These are phyloP conservation scores for Colletes latitarsis DNA, from an alignment of 1,140 invertebrate species.

Conservation along the genomic window DNA sequence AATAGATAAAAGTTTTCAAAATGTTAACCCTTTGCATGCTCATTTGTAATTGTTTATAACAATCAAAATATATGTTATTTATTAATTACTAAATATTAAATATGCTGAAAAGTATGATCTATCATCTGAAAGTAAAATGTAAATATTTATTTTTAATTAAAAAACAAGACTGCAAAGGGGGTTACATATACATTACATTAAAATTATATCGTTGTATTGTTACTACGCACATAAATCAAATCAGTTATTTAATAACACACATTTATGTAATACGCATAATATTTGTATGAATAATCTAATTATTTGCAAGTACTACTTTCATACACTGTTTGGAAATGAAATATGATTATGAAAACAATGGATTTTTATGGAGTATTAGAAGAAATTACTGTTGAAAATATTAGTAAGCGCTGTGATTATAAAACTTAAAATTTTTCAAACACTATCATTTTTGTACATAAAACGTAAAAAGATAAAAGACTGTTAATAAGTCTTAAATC, in stretches of 20 bases:
- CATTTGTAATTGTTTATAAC: not conserved
- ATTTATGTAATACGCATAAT: conserved; percentile 9
- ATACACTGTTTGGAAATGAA: not conserved
- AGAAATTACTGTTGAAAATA: conserved; percentile 20
- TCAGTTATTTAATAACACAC: conserved; percentile 17
- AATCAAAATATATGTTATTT: conserved; percentile 14
- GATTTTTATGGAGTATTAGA: conserved; percentile 3
- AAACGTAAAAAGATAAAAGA: conserved; percentile 10
- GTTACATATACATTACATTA: conserved; percentile 15
- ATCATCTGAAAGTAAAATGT: not conserved
- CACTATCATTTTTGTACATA: conserved; percentile 30
- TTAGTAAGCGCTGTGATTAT: conserved; percentile 41
- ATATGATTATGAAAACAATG: not conserved
- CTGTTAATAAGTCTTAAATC: conserved; percentile 20
- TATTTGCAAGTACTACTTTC: conserved; percentile 1
- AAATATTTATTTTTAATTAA: not conserved
- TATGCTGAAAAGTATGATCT: not conserved
- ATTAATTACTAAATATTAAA: not conserved
- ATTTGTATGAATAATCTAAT: conserved; percentile 13
- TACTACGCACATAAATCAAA: conserved; percentile 30
- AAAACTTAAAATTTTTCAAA: conserved; percentile 32
- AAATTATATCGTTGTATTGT: conserved; percentile 11
- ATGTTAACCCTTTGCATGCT: conserved; percentile 12
- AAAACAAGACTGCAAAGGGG: not conserved
- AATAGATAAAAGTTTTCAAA: not conserved